Conservation (phyloP, 2,113 vertebrate species). For the Nycticryphes semicollaris region DNA sequence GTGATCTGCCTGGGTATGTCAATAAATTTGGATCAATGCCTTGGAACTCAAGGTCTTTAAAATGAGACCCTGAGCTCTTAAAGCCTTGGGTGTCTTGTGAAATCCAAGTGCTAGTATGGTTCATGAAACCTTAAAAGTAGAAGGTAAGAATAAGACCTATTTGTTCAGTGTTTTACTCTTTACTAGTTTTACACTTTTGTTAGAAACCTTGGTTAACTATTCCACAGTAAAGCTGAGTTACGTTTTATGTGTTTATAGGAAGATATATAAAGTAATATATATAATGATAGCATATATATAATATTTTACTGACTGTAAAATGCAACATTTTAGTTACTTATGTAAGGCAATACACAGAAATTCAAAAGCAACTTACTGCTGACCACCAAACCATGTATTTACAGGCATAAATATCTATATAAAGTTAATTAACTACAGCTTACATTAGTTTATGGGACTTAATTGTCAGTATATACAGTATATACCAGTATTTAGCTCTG, state of each 20-base stretch:
- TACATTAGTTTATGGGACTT: neutral
- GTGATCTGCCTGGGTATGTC: neutral
- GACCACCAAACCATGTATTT: neutral
- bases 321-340: neutral
- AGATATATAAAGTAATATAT: neutral
- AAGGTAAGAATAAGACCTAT: neutral
- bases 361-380: neutral
- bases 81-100: neutral
- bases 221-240: neutral
- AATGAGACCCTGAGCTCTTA: neutral
- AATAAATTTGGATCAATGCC: neutral
- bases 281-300: neutral
- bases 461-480: neutral
- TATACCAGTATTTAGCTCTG: neutral
- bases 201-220: neutral
- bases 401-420: neutral
- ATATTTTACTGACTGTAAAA: neutral
- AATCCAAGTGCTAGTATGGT: neutral
- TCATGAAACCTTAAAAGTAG: neutral
- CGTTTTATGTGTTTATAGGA: neutral
- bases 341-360: neutral
- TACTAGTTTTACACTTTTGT: neutral
- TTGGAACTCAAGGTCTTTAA: neutral
- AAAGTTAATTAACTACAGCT: neutral
- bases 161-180: neutral